phyloP scores from a whole-genome alignment of 2,888 invertebrate species.

The Ernsta delagoae region DNA sequence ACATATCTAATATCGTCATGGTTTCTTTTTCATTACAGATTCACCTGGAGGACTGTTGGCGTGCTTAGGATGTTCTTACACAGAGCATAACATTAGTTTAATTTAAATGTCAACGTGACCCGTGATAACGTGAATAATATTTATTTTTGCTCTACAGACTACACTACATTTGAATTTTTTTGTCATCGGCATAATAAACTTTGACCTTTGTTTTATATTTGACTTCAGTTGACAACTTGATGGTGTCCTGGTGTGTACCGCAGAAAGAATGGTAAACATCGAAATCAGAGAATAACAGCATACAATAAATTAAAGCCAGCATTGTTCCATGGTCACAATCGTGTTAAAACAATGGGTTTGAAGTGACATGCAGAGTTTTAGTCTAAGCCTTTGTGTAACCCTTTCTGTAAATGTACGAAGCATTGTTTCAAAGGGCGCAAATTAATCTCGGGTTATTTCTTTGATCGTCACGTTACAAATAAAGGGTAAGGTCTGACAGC shows the following conservation, averaged over 20 bases:
- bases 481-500: slow-evolving; percentile 65
- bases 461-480: slow-evolving; percentile 74
- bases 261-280: slow-evolving; percentile 41
- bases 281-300: slow-evolving; percentile 50
- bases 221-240: slow-evolving; percentile 21
- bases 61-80: too few relatives aligned
- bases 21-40: too few relatives aligned
- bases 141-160: too few relatives aligned
- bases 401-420: slow-evolving; percentile 63
- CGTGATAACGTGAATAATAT: too few relatives aligned
- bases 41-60: too few relatives aligned
- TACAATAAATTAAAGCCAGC: slow-evolving; percentile 69
- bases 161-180: too few relatives aligned
- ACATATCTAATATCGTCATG: too few relatives aligned
- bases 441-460: slow-evolving; percentile 83
- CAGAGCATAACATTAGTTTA: too few relatives aligned
- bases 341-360: slow-evolving; percentile 70
- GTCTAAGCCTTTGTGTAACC: slow-evolving; percentile 75
- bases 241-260: slow-evolving; percentile 16
- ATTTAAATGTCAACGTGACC: too few relatives aligned
- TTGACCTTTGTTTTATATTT: slow-evolving; percentile 15
- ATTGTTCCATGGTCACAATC: slow-evolving; percentile 73
- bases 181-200: background rate
- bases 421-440: slow-evolving; percentile 70
- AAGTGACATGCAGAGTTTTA: slow-evolving; percentile 84